A percentile compares a stretch with the other conserved stretches of the same genome.
These are phyloP conservation scores for Cetoscarus ocellatus DNA, from an alignment of 2,797 vertebrate genomes.

Conservation along the genomic window DNA sequence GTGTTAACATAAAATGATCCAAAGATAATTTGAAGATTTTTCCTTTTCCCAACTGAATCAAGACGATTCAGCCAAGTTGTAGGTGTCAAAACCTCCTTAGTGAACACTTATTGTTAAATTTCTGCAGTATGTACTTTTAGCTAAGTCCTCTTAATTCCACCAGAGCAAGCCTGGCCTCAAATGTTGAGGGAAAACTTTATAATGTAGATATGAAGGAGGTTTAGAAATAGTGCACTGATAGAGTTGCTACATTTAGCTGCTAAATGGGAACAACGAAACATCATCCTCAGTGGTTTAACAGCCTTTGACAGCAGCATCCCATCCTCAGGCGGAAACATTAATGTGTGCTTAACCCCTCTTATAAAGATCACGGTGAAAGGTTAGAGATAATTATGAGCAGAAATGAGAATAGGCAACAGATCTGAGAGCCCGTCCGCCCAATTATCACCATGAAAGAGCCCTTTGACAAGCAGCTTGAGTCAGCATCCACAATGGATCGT, in stretches of 20 bases:
- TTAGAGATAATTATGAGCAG: conserved; percentile 32
- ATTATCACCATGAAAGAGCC: conserved; percentile 56
- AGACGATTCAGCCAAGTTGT: too few relatives aligned
- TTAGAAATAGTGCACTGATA: neutral
- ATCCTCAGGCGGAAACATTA: neutral
- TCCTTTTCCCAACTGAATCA: too few relatives aligned
- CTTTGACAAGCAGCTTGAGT: conserved; percentile 35
- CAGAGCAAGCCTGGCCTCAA: neutral
- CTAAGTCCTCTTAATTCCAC: neutral
- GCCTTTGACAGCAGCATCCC: neutral
- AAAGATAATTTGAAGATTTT: too few relatives aligned
- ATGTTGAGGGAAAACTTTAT: neutral
- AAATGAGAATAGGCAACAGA: conserved; percentile 29
- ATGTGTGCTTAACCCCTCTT: conserved; percentile 16
- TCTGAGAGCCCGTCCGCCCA: conserved; percentile 34
- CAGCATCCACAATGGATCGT: conserved; percentile 50
- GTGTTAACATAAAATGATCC: too few relatives aligned
- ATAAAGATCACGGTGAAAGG: conserved; percentile 13
- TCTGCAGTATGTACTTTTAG: neutral
- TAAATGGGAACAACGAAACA: neutral
- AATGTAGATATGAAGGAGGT: neutral
- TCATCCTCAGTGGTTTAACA: neutral
- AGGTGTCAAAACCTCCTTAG: too few relatives aligned
- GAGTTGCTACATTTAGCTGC: neutral
- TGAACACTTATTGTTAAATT: too few relatives aligned